These are phyloP conservation scores for Diaprepes abbreviatus DNA, from an alignment of 2,888 invertebrate species.

Conservation along the genomic window DNA sequence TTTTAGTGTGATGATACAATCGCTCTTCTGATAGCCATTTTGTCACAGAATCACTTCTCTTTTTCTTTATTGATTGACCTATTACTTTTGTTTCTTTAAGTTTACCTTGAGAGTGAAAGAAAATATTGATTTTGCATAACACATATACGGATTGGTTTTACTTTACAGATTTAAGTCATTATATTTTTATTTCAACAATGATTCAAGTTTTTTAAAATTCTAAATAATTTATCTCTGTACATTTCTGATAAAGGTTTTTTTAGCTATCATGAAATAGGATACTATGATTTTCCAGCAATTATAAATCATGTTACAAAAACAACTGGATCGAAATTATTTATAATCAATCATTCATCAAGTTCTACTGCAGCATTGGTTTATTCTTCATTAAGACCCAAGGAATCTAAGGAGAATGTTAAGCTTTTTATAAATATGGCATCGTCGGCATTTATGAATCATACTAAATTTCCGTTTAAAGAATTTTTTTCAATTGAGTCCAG, in stretches of 20 bases:
- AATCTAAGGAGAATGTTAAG: slow-evolving; percentile 40
- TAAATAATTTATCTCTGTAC: background rate
- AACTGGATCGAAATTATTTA: slow-evolving; percentile 37
- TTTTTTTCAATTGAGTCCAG: background rate
- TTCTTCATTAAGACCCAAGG: slow-evolving; percentile 35
- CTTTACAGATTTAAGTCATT: too few relatives aligned
- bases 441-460: slow-evolving; percentile 30
- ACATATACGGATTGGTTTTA: too few relatives aligned
- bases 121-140: too few relatives aligned
- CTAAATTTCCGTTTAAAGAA: background rate
- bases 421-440: slow-evolving; percentile 40
- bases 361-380: slow-evolving; percentile 45
- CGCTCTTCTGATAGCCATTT: too few relatives aligned
- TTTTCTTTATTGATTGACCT: too few relatives aligned
- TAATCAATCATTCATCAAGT: slow-evolving; percentile 50
- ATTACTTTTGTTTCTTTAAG: too few relatives aligned
- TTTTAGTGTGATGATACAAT: too few relatives aligned
- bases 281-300: slow-evolving; percentile 46
- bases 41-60: too few relatives aligned
- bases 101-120: too few relatives aligned
- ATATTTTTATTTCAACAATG: too few relatives aligned
- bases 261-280: slow-evolving; percentile 51
- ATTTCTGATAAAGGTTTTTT: slow-evolving; percentile 28
- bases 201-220: too few relatives aligned
- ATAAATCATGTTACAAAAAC: slow-evolving; percentile 35